Evolutionary conservation across 2,797 vertebrate species (phyloP).

Genomic region (Prionace glauca): DNA sequence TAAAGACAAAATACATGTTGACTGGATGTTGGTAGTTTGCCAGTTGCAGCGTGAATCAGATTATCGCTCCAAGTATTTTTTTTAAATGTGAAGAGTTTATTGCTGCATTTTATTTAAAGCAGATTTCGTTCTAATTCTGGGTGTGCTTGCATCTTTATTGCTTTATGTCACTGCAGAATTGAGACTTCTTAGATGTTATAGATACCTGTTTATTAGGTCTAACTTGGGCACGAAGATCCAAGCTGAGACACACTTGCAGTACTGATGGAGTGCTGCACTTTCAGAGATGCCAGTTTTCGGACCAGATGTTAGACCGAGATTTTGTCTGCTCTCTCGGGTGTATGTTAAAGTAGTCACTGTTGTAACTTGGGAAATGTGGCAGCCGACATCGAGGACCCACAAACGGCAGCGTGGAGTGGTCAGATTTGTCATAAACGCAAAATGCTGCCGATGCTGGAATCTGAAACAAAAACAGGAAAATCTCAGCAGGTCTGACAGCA

Average conservation of each 20-base stretch:
- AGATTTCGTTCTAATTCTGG: background rate
- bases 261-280: background rate
- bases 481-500: too few species aligned
- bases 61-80: background rate
- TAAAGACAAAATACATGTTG: background rate
- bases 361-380: background rate
- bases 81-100: background rate
- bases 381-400: background rate
- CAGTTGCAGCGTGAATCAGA: background rate
- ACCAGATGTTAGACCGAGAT: background rate
- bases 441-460: too few species aligned
- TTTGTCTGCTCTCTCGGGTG: background rate
- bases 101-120: background rate
- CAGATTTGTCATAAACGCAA: background rate
- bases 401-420: background rate
- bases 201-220: too few species aligned
- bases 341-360: background rate
- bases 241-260: background rate
- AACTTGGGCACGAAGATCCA: background rate
- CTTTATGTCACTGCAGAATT: background rate
- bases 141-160: background rate
- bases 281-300: background rate
- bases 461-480: too few species aligned
- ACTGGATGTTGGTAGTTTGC: background rate
- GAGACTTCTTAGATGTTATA: too few species aligned